These are phyloP conservation scores for Jaculus jaculus DNA, from an alignment of 2,113 vertebrate genomes.

Conservation along the genomic window DNA sequence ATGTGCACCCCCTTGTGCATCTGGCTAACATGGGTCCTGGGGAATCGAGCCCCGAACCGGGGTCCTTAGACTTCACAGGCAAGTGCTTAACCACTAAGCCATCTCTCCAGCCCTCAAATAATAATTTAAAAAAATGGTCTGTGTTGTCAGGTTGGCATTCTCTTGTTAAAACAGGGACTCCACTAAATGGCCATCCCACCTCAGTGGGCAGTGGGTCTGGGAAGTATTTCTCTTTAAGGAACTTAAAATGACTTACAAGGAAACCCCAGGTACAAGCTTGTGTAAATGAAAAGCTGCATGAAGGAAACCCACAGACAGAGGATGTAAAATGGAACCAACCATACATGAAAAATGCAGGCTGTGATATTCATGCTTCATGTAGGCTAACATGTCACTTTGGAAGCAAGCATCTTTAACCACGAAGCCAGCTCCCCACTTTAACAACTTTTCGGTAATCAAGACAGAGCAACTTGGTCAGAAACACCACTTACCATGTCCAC, in stretches of 20 bases:
- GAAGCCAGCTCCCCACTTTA: no score
- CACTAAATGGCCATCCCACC: neutral
- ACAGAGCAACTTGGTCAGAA: neutral
- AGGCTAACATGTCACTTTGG: neutral
- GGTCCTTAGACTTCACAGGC: no score
- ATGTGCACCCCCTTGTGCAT: no score
- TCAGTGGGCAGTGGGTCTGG: neutral
- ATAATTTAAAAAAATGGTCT: no score
- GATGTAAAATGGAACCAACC: neutral
- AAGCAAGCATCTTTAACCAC: no score
- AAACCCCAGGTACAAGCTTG: neutral
- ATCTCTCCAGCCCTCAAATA: no score
- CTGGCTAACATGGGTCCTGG: no score
- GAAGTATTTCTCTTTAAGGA: neutral
- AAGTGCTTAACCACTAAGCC: no score
- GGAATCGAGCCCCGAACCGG: no score
- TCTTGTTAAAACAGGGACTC: constrained; percentile 3
- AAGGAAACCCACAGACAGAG: neutral
- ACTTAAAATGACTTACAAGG: neutral
- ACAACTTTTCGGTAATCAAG: neutral
- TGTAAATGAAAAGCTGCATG: neutral
- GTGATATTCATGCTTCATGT: neutral
- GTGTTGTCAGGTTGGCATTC: neutral
- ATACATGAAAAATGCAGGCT: no score
- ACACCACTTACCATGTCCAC: neutral